Evolutionary conservation across 2,113 vertebrate genomes (phyloP), one percentile per base, ranked within the genome.

Genomic region (Atherinomorus stipes): DNA sequence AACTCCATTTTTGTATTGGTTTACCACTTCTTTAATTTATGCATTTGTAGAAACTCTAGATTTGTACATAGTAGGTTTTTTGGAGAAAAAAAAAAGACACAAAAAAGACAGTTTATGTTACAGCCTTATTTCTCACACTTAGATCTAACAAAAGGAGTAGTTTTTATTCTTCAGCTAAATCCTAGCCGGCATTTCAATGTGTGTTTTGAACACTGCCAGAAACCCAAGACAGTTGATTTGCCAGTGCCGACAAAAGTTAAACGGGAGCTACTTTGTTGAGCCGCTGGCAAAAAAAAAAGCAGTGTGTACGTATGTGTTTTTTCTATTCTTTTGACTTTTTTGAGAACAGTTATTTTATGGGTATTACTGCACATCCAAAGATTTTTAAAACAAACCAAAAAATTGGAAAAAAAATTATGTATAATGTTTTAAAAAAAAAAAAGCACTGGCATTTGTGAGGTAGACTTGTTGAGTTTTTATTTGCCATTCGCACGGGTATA

Each of bases 1-100:
- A 95, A 96, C 94, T 94, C 94, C 90, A 84, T 96, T 93, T 97
- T 97, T 96, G 91, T 96, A 93, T 91, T 67, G 70, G 90, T 97
- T 96, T 93, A 96, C 94, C 93, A 95, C 92, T 90, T 91, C 86
- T 95, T 96, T 98, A 96, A 97, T 97, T 97, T 99, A 98, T 97
- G 94, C 94, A 94, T 95, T 93, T 94, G 95, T 98, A 95, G 95
- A 95, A 94, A 93, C 88, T 77, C 88, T 94, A 95, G 93, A 94
- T 94, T 92, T 98, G 97, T 98, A 98, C 93, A 98, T 97, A 98
- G 94, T 96, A 95, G 94, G 93, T 94, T 95, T 91, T 93, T 89
- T 28, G 58, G 45, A 25, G 45, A 63, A 57, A 74, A 84, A 76
- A 74, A 91, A 91, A 87, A 88, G 66, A 84, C 81, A 89, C 60